Evolutionary conservation across 2,797 vertebrate species (phyloP), one percentile per base, ranked within the genome.

Genomic region (Siniperca undulata): DNA sequence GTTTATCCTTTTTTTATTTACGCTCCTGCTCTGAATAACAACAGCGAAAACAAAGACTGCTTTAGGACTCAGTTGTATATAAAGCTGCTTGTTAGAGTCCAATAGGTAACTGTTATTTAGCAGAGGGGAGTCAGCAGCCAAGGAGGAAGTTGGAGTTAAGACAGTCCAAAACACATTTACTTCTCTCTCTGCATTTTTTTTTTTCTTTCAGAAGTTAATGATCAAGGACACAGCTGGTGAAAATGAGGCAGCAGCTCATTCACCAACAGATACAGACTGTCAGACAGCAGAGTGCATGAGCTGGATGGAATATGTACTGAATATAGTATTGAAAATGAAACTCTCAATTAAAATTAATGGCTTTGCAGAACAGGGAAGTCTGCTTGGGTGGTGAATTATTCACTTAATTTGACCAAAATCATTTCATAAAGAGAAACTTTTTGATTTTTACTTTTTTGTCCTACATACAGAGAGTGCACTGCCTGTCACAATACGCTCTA

Each of bases 1-100:
- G 70, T 88, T 85, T 69, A 67, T 68, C 27, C 40, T 36, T 65
- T 56, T 56, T 78, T 56, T 16, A 62, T 82, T 62, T 6, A 59
- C 12, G 0, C 30, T 67, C 53, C 34, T 66, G n/a, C 73, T 80
- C 65, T 65, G 65, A 84, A 78, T 70, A 75, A 52, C 27, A 56
- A 67, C 30, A 6, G 2, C 0, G 2, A 20, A 70, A 83, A 81
- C 78, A 82, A 34, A 82, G 30, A 64, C 30, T 44, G 24, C 52
- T 71, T 70, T 10, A 56, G 70, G 40, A n/a, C 36, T 42, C 13
- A 3, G 30, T 22, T 13, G 27, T 52, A 44, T 66, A 19, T 46
- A 65, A 76, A 80, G 64, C 53, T 68, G 60, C 34, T 70, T 17
- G 56, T 80, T 61, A 58, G 40, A 44, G 6, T 46, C 14, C 44